These are phyloP conservation scores for Acrobasis repandana DNA, from an alignment of 2,888 invertebrate genomes.

Conservation along the genomic window DNA sequence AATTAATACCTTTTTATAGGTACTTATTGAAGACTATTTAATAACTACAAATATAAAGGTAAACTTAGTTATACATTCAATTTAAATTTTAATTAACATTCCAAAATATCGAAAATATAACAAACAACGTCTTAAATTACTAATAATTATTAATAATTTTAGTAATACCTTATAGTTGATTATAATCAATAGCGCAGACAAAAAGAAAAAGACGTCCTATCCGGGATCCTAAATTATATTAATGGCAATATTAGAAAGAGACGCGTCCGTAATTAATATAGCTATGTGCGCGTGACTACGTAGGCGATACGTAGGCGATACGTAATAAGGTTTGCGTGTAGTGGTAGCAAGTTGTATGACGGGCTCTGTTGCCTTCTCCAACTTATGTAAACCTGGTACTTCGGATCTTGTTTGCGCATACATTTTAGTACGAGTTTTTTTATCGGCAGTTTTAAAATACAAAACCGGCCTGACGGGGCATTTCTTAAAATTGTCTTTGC, in stretches of 20 bases:
- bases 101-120: background rate
- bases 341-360: constrained; percentile 57
- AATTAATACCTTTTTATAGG: background rate
- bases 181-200: background rate
- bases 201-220: background rate
- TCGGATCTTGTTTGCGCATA: constrained; percentile 76
- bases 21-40: background rate
- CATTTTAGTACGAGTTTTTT: constrained; percentile 76
- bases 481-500: constrained; percentile 73
- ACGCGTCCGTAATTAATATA: constrained; percentile 61
- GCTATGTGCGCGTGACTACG: constrained; percentile 52
- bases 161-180: too few species aligned
- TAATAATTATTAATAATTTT: background rate
- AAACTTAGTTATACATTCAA: background rate
- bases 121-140: background rate
- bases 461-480: constrained; percentile 69
- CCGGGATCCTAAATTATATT: constrained; percentile 33
- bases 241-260: constrained; percentile 60
- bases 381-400: constrained; percentile 72
- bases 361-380: constrained; percentile 49
- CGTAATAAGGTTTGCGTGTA: constrained; percentile 52
- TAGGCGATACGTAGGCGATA: constrained; percentile 56
- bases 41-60: background rate
- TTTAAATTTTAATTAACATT: constrained; percentile 6
- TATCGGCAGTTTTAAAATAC: constrained; percentile 67